Conservation (phyloP, 1,140 invertebrate species). For the Drosophila nikananu region DNA sequence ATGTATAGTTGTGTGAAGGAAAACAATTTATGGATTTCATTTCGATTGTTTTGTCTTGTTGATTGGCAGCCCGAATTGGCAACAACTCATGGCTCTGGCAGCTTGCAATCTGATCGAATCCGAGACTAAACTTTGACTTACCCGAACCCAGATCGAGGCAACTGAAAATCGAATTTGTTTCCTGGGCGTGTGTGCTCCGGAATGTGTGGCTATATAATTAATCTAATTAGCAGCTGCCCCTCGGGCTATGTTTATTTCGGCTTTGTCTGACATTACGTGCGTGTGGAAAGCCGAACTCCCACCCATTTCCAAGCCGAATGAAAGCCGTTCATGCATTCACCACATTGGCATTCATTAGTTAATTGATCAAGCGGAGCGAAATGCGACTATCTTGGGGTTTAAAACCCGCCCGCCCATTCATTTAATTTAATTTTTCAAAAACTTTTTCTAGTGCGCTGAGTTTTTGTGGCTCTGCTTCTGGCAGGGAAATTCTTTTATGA, state of each 20-base stretch:
- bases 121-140: slow-evolving; percentile 23
- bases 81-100: slow-evolving; percentile 52
- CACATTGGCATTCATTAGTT: slow-evolving; percentile 49
- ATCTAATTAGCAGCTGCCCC: slow-evolving; percentile 52
- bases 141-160: slow-evolving; percentile 20
- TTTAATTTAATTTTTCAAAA: slow-evolving; percentile 4
- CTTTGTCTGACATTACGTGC: slow-evolving; percentile 36
- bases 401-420: slow-evolving; percentile 1
- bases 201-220: slow-evolving; percentile 45
- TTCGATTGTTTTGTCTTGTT: slow-evolving; percentile 74
- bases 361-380: slow-evolving; percentile 44
- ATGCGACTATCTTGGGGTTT: slow-evolving; percentile 9
- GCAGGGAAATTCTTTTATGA: slow-evolving; percentile 42
- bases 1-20: slow-evolving; percentile 3
- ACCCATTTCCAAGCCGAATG: slow-evolving; percentile 8
- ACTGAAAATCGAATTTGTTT: slow-evolving; percentile 47
- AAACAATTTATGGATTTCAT: slow-evolving; percentile 76
- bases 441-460: slow-evolving; percentile 6
- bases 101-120: slow-evolving; percentile 2
- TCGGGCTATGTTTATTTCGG: slow-evolving; percentile 9
- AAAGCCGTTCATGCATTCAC: slow-evolving; percentile 37
- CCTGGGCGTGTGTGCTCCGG: slow-evolving; percentile 22
- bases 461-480: slow-evolving; percentile 24
- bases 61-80: slow-evolving; percentile 72
- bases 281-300: slow-evolving; percentile 18